Evolutionary conservation across 2,888 invertebrate genomes (phyloP).

Genomic region (Nemapogon koenigi): DNA sequence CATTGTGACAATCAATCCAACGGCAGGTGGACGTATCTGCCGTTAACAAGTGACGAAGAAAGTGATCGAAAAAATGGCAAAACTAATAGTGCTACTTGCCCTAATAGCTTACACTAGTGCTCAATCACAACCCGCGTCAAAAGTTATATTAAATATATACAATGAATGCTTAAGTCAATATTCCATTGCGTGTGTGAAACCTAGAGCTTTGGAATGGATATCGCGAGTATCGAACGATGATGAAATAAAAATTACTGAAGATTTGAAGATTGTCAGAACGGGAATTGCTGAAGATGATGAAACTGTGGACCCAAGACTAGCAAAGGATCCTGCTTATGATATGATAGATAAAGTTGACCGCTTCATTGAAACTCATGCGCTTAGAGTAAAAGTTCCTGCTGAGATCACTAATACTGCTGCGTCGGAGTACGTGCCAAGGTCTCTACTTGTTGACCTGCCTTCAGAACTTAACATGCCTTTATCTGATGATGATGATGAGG

Average conservation of each 20-base stretch:
- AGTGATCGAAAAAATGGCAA: slow-evolving; percentile 39
- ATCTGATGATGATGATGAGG: slow-evolving; percentile 58
- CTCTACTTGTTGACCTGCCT: slow-evolving; percentile 68
- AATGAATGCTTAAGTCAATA: slow-evolving; percentile 71
- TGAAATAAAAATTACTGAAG: slow-evolving; percentile 77
- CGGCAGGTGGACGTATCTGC: slow-evolving; percentile 53
- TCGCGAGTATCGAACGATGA: slow-evolving; percentile 71
- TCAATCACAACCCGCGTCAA: slow-evolving; percentile 63
- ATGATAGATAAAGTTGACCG: slow-evolving; percentile 76
- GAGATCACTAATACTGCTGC: slow-evolving; percentile 64
- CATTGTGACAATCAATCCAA: slow-evolving; percentile 49
- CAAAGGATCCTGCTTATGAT: slow-evolving; percentile 60
- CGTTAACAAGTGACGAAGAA: slow-evolving; percentile 31
- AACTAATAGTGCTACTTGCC: slow-evolving; percentile 46
- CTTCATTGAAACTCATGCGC: slow-evolving; percentile 77
- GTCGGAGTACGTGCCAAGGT: slow-evolving; percentile 68
- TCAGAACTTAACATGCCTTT: slow-evolving; percentile 75
- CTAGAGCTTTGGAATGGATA: slow-evolving; percentile 79
- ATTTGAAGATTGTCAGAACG: slow-evolving; percentile 74
- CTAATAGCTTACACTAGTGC: slow-evolving; percentile 41
- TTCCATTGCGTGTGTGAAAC: slow-evolving; percentile 77
- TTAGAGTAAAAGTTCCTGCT: slow-evolving; percentile 77
- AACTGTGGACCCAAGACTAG: slow-evolving; percentile 47
- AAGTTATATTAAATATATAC: slow-evolving; percentile 71
- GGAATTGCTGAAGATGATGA: slow-evolving; percentile 44